A percentile compares a stretch with the other conserved stretches of the same genome.
Conservation (phyloP, 37 sponge, comb jelly and placozoan genomes). For the Halisarca cf. caerulea region DNA sequence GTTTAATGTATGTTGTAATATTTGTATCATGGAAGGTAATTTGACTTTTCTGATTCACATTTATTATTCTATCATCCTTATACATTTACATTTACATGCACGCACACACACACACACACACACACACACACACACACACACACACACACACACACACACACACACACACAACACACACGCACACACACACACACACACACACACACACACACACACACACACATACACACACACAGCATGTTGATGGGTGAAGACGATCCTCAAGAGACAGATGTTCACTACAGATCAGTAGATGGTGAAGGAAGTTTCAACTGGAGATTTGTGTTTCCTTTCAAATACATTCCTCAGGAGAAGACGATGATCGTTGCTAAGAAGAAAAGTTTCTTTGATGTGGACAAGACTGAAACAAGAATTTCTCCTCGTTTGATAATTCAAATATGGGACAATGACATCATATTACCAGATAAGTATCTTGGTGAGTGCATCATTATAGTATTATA, state of each 20-base stretch:
- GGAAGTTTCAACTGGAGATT: slow-evolving; percentile 74
- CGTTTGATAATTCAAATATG: slow-evolving; percentile 48
- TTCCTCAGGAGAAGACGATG: slow-evolving; percentile 54
- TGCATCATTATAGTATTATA: too few species aligned
- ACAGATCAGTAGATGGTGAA: slow-evolving; percentile 51
- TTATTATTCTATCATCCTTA: too few species aligned
- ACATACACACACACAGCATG: slow-evolving; percentile 34
- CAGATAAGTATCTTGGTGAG: slow-evolving; percentile 55
- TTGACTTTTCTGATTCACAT: too few species aligned
- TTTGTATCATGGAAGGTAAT: too few species aligned
- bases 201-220: too few species aligned
- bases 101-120: too few species aligned
- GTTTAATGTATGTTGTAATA: too few species aligned
- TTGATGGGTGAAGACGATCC: slow-evolving; percentile 48
- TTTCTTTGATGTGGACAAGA: slow-evolving; percentile 51
- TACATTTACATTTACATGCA: too few species aligned
- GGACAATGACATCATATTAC: slow-evolving; percentile 59
- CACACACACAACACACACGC: too few species aligned
- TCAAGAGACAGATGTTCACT: slow-evolving; percentile 64
- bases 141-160: too few species aligned
- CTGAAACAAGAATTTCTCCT: slow-evolving; percentile 40
- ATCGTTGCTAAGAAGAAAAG: slow-evolving; percentile 47
- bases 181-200: too few species aligned
- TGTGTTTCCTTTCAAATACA: slow-evolving; percentile 66
- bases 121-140: too few species aligned